Base-by-base conservation (phyloP, 2,797 vertebrate genomes). In the Sciurus vulgaris region DNA sequence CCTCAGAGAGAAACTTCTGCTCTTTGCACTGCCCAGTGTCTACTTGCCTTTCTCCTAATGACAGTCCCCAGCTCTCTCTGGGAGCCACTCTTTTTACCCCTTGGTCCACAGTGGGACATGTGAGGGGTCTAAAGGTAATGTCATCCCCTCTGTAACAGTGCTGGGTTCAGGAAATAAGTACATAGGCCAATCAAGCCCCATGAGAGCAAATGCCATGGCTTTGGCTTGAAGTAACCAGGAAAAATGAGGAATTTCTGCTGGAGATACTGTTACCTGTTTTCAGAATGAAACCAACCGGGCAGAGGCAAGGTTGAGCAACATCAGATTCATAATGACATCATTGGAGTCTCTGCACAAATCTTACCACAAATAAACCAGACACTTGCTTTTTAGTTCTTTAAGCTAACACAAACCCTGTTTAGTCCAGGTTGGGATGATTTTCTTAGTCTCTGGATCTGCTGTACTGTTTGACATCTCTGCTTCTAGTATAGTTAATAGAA, bases 301-400 rank as follows among this genome's bases (percentile, higher is more conserved):
- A 12, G 54, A 72, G 78, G 12, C 35, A 89, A 56, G 61, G 7
- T 18, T 76, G 30, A 69, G 83, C 28, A 83, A 69, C 7, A 78
- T 56, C 49, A 54, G 2, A 87, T 67, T n/a, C 12, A 15, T 61
- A 41, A 5, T 44, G 28, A 95, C 56, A 38, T 10, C 65, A 59
- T n/a, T 8, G 47, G 35, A 79, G 20, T 14, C 30, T 26, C 83
- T 73, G 2, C 49, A 54, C 59, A 82, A 81, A 38, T 82, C 59
- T 56, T 69, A 74, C 59, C 82, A 4, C 63, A 63, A 35, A 30
- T 1, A 91, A n/a, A 3, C 7, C 28, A 2, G 30, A 38, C 44
- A 51, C n/a, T 81, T 63, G 26, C 38, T 51, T 33, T 84, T 78
- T 70, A 61, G 38, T 86, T 94, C 63, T 87, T 93, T 47, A 74